Percentiles rank a stretch among this genome's conserved stretches.
Evolutionary conservation across 2,888 invertebrate species (phyloP).

Genomic region (Lapara coniferarum): DNA sequence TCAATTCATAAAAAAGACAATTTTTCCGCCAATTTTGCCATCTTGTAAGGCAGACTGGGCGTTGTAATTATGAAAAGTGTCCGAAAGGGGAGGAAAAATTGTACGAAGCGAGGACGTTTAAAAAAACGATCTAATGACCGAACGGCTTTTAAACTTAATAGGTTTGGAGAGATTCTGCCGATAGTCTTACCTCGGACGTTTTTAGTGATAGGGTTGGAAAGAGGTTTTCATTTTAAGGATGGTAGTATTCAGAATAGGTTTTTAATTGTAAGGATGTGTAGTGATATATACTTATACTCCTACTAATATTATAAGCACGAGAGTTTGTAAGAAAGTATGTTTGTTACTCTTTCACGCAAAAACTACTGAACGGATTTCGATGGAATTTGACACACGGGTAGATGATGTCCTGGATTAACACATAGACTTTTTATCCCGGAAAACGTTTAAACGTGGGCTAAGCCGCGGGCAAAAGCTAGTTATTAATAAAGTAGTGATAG

Average conservation of each 20-base stretch:
- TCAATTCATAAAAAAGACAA: slow-evolving; percentile 28
- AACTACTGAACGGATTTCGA: too few species aligned
- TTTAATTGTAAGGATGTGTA: too few species aligned
- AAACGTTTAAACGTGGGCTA: too few species aligned
- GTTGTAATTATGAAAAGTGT: slow-evolving; percentile 82
- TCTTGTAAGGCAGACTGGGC: slow-evolving; percentile 71
- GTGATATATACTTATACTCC: too few species aligned
- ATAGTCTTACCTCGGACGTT: slow-evolving; percentile 39
- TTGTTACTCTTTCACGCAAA: too few species aligned
- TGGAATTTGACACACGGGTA: too few species aligned
- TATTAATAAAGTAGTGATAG: too few species aligned
- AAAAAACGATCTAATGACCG: slow-evolving; percentile 79
- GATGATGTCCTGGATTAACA: too few species aligned
- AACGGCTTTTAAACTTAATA: slow-evolving; percentile 80
- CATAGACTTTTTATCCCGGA: too few species aligned
- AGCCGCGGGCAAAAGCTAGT: too few species aligned
- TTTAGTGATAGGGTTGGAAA: slow-evolving; percentile 18
- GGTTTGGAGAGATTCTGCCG: slow-evolving; percentile 72
- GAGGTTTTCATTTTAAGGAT: background rate
- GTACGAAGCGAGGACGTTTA: slow-evolving; percentile 68
- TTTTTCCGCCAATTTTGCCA: slow-evolving; percentile 38
- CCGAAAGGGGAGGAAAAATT: slow-evolving; percentile 71
- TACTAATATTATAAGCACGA: too few species aligned
- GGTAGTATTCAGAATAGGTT: background rate
- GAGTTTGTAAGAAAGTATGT: too few species aligned